Evolutionary conservation across 2,888 invertebrate species (phyloP).

Genomic region (Cantharis flavilabris): DNA sequence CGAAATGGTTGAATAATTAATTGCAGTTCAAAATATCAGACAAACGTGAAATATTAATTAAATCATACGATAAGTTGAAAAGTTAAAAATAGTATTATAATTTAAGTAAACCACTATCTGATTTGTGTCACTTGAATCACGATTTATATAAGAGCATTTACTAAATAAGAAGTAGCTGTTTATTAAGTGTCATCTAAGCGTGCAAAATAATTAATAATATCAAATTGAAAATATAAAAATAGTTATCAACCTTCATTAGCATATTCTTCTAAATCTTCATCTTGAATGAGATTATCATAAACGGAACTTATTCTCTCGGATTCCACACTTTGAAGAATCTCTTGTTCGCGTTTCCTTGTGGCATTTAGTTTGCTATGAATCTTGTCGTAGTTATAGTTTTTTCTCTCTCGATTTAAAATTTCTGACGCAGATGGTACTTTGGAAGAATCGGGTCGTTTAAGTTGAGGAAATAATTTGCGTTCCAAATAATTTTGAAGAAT

Average conservation of each 20-base stretch:
- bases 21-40: background rate
- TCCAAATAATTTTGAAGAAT: slow-evolving; percentile 75
- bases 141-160: background rate
- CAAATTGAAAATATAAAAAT: slow-evolving; percentile 4
- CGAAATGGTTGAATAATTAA: background rate
- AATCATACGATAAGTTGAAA: background rate
- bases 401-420: slow-evolving; percentile 61
- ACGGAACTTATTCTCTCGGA: slow-evolving; percentile 65
- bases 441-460: slow-evolving; percentile 52
- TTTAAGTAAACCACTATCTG: background rate
- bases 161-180: background rate
- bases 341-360: slow-evolving; percentile 48
- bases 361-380: slow-evolving; percentile 46
- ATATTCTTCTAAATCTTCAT: slow-evolving; percentile 33
- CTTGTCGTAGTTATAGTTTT: slow-evolving; percentile 41
- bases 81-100: background rate
- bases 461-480: slow-evolving; percentile 67
- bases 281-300: slow-evolving; percentile 63
- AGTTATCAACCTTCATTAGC: slow-evolving; percentile 37
- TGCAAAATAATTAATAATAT: background rate
- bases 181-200: background rate
- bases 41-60: background rate
- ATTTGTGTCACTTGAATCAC: background rate
- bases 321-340: slow-evolving; percentile 70
- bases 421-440: slow-evolving; percentile 67